Percentiles rank a stretch among this genome's conserved stretches.
These are phyloP conservation scores for Pammene aurita DNA, from an alignment of 2,888 invertebrate genomes.

Conservation along the genomic window DNA sequence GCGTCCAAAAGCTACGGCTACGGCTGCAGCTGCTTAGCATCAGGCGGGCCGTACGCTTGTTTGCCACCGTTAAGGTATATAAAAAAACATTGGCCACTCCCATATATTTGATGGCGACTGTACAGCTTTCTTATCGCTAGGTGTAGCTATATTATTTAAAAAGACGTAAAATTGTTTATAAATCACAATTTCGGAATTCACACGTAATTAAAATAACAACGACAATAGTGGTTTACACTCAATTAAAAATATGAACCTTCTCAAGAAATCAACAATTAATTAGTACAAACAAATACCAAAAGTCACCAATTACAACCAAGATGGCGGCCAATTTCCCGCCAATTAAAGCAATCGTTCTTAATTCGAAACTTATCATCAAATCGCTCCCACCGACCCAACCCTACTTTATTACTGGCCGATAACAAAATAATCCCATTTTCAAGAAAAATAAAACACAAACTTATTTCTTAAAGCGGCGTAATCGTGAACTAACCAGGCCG, in stretches of 20 bases:
- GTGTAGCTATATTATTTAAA: no score
- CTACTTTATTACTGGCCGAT: constrained; percentile 74
- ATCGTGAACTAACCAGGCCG: constrained; percentile 5
- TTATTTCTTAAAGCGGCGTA: constrained; percentile 52
- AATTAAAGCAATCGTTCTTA: constrained; percentile 40
- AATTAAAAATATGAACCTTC: not conserved
- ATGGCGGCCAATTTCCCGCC: constrained; percentile 40
- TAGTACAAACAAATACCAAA: constrained; percentile 35
- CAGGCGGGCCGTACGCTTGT: no score
- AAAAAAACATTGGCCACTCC: no score
- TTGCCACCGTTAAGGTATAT: no score
- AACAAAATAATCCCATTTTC: constrained; percentile 71
- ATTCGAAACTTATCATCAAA: constrained; percentile 41
- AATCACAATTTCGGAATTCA: no score
- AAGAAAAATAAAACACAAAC: constrained; percentile 54
- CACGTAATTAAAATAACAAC: no score
- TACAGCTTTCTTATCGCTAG: no score
- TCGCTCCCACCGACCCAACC: constrained; percentile 44
- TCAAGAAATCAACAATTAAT: constrained; percentile 21
- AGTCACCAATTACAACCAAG: constrained; percentile 32
- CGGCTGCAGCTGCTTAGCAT: no score
- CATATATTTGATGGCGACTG: no score
- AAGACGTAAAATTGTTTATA: no score
- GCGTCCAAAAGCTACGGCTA: no score
- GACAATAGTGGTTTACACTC: no score